phyloP scores from a whole-genome alignment of 2,797 vertebrate species.

The Bradypodion pumilum region DNA sequence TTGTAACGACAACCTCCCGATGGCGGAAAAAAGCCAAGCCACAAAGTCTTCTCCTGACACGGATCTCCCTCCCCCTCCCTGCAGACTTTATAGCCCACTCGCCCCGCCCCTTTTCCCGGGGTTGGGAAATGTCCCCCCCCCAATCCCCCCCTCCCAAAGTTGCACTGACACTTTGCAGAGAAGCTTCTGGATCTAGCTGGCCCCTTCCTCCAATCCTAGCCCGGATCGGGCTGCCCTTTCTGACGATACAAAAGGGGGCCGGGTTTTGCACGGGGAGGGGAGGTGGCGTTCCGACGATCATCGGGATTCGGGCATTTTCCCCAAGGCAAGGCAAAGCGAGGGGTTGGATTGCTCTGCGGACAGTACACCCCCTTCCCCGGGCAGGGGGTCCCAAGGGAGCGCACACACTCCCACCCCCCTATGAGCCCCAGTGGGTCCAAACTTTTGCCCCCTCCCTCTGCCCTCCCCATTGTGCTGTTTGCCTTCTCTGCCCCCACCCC shows the following conservation, averaged over 20 bases:
- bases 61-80: neutral
- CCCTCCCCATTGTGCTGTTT: too few relatives aligned
- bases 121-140: too few relatives aligned
- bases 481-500: too few relatives aligned
- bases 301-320: neutral
- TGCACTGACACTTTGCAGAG: slow-evolving; percentile 14
- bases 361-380: too few relatives aligned
- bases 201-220: neutral
- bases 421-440: too few relatives aligned
- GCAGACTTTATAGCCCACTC: neutral
- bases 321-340: neutral
- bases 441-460: neutral
- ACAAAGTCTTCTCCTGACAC: too few relatives aligned
- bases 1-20: too few relatives aligned
- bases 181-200: slow-evolving; percentile 27
- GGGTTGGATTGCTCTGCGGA: too few relatives aligned
- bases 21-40: too few relatives aligned
- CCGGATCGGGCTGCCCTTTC: neutral
- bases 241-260: neutral
- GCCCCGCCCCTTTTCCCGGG: neutral
- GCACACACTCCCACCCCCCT: too few relatives aligned
- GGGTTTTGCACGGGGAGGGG: accelerated
- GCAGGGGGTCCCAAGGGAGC: neutral
- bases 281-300: neutral
- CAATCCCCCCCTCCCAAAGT: neutral